These are phyloP conservation scores for Hemicrepidius hirtus DNA, from an alignment of 2,888 invertebrate genomes.

Conservation along the genomic window DNA sequence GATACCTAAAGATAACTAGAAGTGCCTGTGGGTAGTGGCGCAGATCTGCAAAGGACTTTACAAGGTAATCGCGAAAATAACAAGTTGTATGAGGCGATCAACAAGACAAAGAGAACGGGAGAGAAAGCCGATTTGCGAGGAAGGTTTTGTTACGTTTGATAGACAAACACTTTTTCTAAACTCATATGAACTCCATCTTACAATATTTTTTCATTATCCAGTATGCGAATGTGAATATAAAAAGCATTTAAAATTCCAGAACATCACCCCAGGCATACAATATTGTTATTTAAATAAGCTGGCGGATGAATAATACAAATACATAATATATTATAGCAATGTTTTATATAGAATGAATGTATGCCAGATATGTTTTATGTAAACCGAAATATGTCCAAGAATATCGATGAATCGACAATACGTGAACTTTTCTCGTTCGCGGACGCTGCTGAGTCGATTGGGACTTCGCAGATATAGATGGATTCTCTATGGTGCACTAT, in stretches of 20 bases:
- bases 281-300: neutral
- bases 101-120: too few relatives aligned
- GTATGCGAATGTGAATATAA: neutral
- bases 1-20: too few relatives aligned
- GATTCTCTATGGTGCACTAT: conserved; percentile 45
- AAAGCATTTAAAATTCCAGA: neutral
- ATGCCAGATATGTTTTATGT: conserved; percentile 29
- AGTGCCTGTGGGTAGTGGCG: too few relatives aligned
- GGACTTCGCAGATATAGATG: conserved; percentile 37
- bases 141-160: neutral
- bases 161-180: too few relatives aligned
- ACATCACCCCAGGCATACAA: neutral
- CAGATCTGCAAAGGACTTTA: too few relatives aligned
- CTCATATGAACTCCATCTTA: too few relatives aligned
- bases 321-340: neutral
- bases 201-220: too few relatives aligned
- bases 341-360: neutral
- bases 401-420: conserved; percentile 45
- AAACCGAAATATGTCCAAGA: conserved; percentile 28
- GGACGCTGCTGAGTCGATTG: conserved; percentile 25
- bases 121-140: too few relatives aligned
- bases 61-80: too few relatives aligned
- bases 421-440: conserved; percentile 34
- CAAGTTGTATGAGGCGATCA: too few relatives aligned
- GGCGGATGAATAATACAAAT: conserved; percentile 10